Evolutionary conservation across 2,797 vertebrate genomes (phyloP), one percentile per base, ranked within the genome.

Genomic region (Orestias chungarensis): DNA sequence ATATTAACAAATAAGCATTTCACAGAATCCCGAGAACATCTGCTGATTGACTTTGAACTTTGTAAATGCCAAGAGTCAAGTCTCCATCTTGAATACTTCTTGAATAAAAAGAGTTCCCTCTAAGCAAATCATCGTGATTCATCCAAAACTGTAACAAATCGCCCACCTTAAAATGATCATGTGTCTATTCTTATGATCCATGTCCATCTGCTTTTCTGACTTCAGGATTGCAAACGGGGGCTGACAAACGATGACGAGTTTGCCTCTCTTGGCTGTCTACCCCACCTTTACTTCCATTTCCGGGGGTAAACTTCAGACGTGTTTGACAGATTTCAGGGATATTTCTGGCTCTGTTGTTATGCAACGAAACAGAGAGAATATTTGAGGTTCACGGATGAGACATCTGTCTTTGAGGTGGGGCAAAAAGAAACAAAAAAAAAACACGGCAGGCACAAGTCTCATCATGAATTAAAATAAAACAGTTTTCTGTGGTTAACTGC

Each of bases 241-340:
- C 71, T 52, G 78, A 75, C 55, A 70, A 70, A 75, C 68, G 38
- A 61, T 65, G 79, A 82, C 23, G 25, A 62, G 25, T 57, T 49
- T 49, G 57, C 57, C n/a, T 18, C 47, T 14, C 8, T 27, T 33
- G 15, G 18, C 7, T n/a, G 20, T 57, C 33, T 40, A 44, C 64
- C 15, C 23, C 18, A 57, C 44, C 59, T 84, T 69, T 15, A 29
- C 55, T 73, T 78, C 64, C 71, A 55, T 64, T 73, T 82, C 64
- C 31, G 50, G 64, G 61, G n/a, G 31, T 50, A 82, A 83, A 77
- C 74, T 80, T 84, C 81, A 74, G 0, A n/a, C 40, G n/a, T 29
- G 1, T 78, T 76, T 68, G 73, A 70, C 72, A 81, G 78, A 81
- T 81, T 71, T 74, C 73, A 76, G 8, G 10, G 69, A 79, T 82